These are phyloP conservation scores for Drosophila tropicalis DNA, from an alignment of 1,140 invertebrate species.

Conservation along the genomic window DNA sequence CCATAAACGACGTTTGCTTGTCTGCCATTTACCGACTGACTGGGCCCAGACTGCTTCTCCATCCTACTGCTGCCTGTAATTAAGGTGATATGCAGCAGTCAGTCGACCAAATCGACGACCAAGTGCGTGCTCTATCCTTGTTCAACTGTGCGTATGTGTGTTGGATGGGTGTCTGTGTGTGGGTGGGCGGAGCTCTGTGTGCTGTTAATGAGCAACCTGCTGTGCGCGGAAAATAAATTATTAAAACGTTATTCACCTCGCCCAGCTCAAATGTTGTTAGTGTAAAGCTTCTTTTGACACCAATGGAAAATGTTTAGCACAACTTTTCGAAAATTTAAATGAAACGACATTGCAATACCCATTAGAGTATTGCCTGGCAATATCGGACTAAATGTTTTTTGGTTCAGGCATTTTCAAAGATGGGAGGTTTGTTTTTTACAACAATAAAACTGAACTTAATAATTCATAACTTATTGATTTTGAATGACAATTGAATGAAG, in stretches of 20 bases:
- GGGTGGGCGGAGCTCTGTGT: constrained; percentile 27
- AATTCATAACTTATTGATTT: too few species aligned
- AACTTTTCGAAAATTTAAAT: constrained; percentile 17
- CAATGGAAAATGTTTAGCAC: constrained; percentile 28
- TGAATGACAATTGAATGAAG: too few species aligned
- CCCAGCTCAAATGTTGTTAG: constrained; percentile 43
- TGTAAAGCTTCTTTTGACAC: constrained; percentile 43
- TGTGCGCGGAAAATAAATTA: constrained; percentile 74
- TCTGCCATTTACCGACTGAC: constrained; percentile 77
- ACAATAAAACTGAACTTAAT: too few species aligned
- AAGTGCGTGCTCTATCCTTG: constrained; percentile 74
- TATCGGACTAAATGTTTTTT: too few species aligned
- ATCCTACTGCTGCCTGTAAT: constrained; percentile 66
- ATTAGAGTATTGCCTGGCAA: background rate
- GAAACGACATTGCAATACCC: constrained; percentile 23
- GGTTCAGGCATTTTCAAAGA: too few species aligned
- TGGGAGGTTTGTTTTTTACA: too few species aligned
- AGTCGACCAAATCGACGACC: constrained; percentile 60
- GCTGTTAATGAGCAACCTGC: constrained; percentile 77
- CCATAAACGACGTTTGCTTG: constrained; percentile 76
- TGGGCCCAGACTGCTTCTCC: constrained; percentile 62
- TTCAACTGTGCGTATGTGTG: constrained; percentile 6
- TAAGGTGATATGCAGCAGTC: constrained; percentile 77
- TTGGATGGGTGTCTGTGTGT: constrained; percentile 13
- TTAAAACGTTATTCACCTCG: constrained; percentile 65